Evolutionary conservation across 2,888 invertebrate species (phyloP).

Genomic region (Matsumyia berberina): DNA sequence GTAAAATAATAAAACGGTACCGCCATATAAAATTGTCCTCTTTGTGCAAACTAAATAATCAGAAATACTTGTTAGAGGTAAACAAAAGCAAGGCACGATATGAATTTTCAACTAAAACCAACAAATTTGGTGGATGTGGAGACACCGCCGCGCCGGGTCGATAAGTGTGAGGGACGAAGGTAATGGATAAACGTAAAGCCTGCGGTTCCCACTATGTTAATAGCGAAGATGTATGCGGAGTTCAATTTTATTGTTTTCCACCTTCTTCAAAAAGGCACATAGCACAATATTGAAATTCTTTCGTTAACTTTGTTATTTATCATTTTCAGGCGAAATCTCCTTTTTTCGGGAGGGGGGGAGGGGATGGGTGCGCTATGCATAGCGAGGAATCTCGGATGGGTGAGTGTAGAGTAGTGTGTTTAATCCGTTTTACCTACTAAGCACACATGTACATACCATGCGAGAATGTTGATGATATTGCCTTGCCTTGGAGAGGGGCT

Average conservation of each 20-base stretch:
- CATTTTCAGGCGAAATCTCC: conserved; percentile 62
- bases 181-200: conserved; percentile 58
- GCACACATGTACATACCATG: conserved; percentile 48
- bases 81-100: conserved; percentile 66
- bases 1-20: conserved; percentile 60
- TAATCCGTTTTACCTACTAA: conserved; percentile 54
- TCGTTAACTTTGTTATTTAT: conserved; percentile 73
- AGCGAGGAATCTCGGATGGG: conserved; percentile 34
- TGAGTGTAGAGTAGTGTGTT: conserved; percentile 19
- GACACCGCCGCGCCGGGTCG: conserved; percentile 13
- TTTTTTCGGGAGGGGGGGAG: not conserved
- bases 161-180: conserved; percentile 56
- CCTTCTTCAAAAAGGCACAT: conserved; percentile 64
- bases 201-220: conserved; percentile 65
- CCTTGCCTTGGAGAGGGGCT: conserved; percentile 17
- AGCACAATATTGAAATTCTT: conserved; percentile 72
- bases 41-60: conserved; percentile 63
- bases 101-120: conserved; percentile 70
- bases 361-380: not conserved
- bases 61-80: conserved; percentile 69
- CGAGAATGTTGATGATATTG: conserved; percentile 46
- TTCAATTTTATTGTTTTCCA: conserved; percentile 71
- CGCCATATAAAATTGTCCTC: conserved; percentile 44
- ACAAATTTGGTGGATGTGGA: conserved; percentile 52
- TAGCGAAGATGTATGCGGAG: conserved; percentile 55